Conservation (phyloP, 2,888 invertebrate species). For the Vandiemenella viatica region DNA sequence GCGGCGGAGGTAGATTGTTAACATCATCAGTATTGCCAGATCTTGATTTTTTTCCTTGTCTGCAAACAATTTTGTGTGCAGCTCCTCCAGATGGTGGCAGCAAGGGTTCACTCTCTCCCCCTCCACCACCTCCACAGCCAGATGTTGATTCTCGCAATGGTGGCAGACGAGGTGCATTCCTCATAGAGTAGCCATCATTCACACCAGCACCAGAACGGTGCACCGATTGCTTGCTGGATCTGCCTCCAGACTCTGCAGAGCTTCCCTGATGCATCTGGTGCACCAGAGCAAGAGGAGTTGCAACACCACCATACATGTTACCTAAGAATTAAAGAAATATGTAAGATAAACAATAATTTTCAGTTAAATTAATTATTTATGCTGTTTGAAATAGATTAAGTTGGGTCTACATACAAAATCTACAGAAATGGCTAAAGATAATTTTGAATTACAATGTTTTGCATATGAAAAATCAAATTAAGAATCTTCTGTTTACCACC, state of each 20-base stretch:
- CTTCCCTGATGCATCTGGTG: conserved; percentile 38
- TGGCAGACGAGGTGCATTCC: conserved; percentile 35
- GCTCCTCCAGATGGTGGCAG: conserved; percentile 24
- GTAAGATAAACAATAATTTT: background rate
- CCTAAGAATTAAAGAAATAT: conserved; percentile 22
- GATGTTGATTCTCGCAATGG: conserved; percentile 33
- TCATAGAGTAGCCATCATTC: background rate
- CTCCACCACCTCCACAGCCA: conserved; percentile 27
- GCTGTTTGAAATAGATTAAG: too few species aligned
- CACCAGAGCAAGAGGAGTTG: conserved; percentile 51
- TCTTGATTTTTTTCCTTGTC: background rate
- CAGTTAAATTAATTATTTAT: too few species aligned
- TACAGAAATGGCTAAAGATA: too few species aligned
- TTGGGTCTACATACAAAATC: too few species aligned
- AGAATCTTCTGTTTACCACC: too few species aligned
- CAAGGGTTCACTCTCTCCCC: conserved; percentile 41
- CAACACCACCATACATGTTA: conserved; percentile 47
- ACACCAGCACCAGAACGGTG: background rate
- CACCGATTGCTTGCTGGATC: background rate
- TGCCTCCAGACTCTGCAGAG: conserved; percentile 14
- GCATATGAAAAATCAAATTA: too few species aligned
- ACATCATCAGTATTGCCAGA: background rate
- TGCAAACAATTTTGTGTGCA: conserved; percentile 7
- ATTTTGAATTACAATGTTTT: too few species aligned
- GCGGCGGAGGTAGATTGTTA: conserved; percentile 35